phyloP scores from a whole-genome alignment of 2,888 invertebrate species.

The Pherbina coryleti region DNA sequence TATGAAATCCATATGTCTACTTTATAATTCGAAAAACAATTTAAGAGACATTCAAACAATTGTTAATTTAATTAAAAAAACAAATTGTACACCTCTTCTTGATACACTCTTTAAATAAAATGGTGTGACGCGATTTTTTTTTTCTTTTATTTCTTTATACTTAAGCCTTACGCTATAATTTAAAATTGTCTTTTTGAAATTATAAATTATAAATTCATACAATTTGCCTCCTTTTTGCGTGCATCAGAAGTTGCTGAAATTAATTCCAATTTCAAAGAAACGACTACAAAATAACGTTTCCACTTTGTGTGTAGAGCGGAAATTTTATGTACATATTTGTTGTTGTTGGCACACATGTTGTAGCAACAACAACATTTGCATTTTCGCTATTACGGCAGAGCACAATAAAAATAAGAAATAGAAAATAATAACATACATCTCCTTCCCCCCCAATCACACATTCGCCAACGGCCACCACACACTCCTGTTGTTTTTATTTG shows the following conservation, averaged over 20 bases:
- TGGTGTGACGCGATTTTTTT: too few relatives aligned
- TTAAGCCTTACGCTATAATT: too few relatives aligned
- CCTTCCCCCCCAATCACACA: not conserved
- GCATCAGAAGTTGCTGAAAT: not conserved
- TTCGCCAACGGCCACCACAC: too few relatives aligned
- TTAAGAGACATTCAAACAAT: too few relatives aligned
- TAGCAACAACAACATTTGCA: constrained; percentile 14
- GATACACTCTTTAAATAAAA: too few relatives aligned
- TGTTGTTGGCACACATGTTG: not conserved
- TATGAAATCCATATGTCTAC: too few relatives aligned
- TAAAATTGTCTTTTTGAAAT: not conserved
- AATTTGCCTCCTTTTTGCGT: not conserved
- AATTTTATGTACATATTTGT: constrained; percentile 15
- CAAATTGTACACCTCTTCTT: too few relatives aligned
- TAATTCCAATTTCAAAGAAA: not conserved
- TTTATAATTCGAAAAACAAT: too few relatives aligned
- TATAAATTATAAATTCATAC: not conserved
- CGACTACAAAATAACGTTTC: constrained; percentile 8
- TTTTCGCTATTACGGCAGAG: constrained; percentile 13
- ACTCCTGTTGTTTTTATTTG: too few relatives aligned
- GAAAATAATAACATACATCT: not conserved
- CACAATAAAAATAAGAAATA: not conserved
- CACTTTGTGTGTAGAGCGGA: constrained; percentile 9
- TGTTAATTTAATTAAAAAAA: too few relatives aligned
- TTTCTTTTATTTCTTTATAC: too few relatives aligned